These are phyloP conservation scores for Azemiops feae DNA, from an alignment of 2,113 vertebrate genomes.

Conservation along the genomic window DNA sequence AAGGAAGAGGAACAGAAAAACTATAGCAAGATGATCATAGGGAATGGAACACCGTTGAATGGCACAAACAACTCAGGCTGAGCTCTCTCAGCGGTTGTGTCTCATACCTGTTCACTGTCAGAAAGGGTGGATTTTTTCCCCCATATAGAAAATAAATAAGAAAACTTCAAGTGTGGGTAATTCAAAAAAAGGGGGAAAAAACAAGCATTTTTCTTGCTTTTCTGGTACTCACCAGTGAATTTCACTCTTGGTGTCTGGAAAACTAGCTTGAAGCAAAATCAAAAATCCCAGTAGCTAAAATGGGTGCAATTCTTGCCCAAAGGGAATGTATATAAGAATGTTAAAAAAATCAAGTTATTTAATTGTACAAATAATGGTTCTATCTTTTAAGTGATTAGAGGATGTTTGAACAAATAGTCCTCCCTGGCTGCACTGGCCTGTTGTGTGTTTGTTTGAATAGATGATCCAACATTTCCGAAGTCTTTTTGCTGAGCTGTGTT, in stretches of 20 bases:
- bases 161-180: not conserved
- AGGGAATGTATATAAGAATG: slow-evolving; percentile 9
- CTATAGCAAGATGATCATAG: slow-evolving; percentile 89
- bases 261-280: not conserved
- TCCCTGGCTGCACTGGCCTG: not conserved
- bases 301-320: not conserved
- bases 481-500: not conserved
- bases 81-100: slow-evolving; percentile 27
- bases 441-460: slow-evolving; percentile 17
- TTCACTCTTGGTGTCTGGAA: slow-evolving; percentile 11
- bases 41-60: slow-evolving; percentile 62
- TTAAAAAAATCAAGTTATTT: slow-evolving; percentile 13
- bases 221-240: slow-evolving; percentile 14
- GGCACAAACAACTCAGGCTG: slow-evolving; percentile 52
- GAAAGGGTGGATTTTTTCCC: not conserved
- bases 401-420: not conserved
- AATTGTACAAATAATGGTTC: not conserved
- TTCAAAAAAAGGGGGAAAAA: not conserved
- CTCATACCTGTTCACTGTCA: slow-evolving; percentile 39
- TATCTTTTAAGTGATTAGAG: not conserved
- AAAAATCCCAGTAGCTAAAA: not conserved
- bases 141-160: not conserved
- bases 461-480: slow-evolving; percentile 18
- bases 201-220: not conserved
- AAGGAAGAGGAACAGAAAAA: slow-evolving; percentile 92